phyloP scores from a whole-genome alignment of 1,140 invertebrate genomes.

The Arctopsyche grandis region DNA sequence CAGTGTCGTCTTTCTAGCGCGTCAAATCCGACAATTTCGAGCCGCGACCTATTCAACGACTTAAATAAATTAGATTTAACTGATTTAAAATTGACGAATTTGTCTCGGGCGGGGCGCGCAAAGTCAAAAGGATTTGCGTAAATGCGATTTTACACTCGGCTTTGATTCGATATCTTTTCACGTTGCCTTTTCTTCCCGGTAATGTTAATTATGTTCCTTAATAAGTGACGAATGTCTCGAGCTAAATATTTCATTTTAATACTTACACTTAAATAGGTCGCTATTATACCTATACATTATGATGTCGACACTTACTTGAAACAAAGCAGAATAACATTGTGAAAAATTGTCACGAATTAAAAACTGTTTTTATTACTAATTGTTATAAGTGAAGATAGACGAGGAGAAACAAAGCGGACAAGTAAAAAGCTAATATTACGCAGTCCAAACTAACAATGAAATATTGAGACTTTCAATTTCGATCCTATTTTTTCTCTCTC shows the following conservation, averaged over 20 bases:
- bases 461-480: slow-evolving; percentile 29
- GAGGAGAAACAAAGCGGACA: neutral
- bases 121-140: too few relatives aligned
- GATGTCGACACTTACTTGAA: too few relatives aligned
- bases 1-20: too few relatives aligned
- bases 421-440: neutral
- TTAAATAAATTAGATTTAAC: too few relatives aligned
- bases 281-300: too few relatives aligned
- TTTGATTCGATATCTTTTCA: neutral
- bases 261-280: too few relatives aligned
- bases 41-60: too few relatives aligned
- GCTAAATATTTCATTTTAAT: too few relatives aligned
- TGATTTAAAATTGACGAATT: too few relatives aligned
- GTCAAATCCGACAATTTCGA: too few relatives aligned
- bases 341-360: slow-evolving; percentile 3
- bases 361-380: neutral
- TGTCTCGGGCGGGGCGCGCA: too few relatives aligned
- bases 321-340: neutral
- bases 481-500: neutral
- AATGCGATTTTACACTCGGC: slow-evolving; percentile 16
- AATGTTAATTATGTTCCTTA: slow-evolving; percentile 9
- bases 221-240: slow-evolving; percentile 13
- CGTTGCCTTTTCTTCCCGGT: neutral
- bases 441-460: slow-evolving; percentile 15
- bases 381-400: neutral